Conservation (phyloP, 2,797 vertebrate genomes). For the Anniella stebbinsi region DNA sequence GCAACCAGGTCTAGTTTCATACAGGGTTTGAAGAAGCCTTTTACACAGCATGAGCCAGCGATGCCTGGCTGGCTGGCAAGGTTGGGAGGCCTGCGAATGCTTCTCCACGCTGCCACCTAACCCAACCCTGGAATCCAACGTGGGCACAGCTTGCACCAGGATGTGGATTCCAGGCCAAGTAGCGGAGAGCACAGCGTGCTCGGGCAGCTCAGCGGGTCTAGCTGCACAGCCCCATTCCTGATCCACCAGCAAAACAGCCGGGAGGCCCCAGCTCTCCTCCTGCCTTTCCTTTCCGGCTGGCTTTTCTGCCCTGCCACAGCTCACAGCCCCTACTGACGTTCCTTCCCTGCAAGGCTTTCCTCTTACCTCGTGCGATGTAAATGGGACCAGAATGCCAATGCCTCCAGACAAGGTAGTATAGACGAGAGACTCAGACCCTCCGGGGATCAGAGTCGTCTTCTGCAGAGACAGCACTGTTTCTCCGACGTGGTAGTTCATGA, state of each 20-base stretch:
- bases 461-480: slow-evolving; percentile 96
- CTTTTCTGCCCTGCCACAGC: not conserved
- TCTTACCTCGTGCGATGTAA: slow-evolving; percentile 96
- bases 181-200: too few species aligned
- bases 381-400: slow-evolving; percentile 97
- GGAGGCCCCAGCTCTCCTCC: not conserved
- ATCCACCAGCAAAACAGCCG: not conserved
- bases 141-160: too few species aligned
- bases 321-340: too few species aligned
- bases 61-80: too few species aligned
- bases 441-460: slow-evolving; percentile 97
- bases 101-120: too few species aligned
- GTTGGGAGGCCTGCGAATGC: too few species aligned
- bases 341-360: rapidly evolving
- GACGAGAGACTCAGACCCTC: slow-evolving; percentile 96
- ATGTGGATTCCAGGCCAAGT: too few species aligned
- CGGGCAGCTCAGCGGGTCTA: not conserved
- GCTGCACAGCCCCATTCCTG: too few species aligned
- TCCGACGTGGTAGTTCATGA: slow-evolving; percentile 97
- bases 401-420: slow-evolving; percentile 97
- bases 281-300: not conserved
- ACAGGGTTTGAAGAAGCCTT: not conserved
- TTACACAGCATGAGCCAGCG: too few species aligned
- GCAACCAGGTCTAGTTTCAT: not conserved
- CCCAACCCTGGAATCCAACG: too few species aligned